Evolutionary conservation across 2,888 invertebrate species (phyloP).

Genomic region (Microctonus brassicae): DNA sequence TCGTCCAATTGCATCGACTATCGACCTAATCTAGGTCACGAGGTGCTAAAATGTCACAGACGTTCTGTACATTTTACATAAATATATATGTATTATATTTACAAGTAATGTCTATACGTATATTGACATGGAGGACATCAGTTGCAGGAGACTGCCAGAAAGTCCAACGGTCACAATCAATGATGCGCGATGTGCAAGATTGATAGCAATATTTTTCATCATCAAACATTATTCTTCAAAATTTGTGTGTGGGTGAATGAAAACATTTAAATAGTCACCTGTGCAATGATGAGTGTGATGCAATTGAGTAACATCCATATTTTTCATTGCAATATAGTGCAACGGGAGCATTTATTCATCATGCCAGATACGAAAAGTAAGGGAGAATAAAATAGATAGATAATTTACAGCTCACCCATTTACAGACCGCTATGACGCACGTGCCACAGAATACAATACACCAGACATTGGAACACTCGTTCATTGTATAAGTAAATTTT

Average conservation of each 20-base stretch:
- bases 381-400: background rate
- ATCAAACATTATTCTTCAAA: conserved; percentile 3
- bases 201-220: conserved; percentile 30
- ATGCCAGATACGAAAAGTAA: background rate
- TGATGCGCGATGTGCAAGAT: conserved; percentile 31
- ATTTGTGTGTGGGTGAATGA: conserved; percentile 29
- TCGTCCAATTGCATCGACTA: conserved; percentile 28
- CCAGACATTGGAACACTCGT: background rate
- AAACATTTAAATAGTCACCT: conserved; percentile 3
- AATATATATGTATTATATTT: background rate
- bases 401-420: background rate
- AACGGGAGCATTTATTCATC: background rate
- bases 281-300: background rate
- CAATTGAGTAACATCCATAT: background rate
- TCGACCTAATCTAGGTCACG: conserved; percentile 34
- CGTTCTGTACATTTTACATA: background rate
- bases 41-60: conserved; percentile 32
- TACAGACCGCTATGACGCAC: background rate
- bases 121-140: conserved; percentile 5
- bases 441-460: background rate
- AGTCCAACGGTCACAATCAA: conserved; percentile 27
- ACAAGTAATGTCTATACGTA: too few species aligned
- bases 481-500: too few species aligned
- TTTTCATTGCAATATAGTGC: background rate
- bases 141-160: conserved; percentile 35